Evolutionary conservation across 2,113 vertebrate genomes (phyloP).

Genomic region (Rafetus swinhoei): DNA sequence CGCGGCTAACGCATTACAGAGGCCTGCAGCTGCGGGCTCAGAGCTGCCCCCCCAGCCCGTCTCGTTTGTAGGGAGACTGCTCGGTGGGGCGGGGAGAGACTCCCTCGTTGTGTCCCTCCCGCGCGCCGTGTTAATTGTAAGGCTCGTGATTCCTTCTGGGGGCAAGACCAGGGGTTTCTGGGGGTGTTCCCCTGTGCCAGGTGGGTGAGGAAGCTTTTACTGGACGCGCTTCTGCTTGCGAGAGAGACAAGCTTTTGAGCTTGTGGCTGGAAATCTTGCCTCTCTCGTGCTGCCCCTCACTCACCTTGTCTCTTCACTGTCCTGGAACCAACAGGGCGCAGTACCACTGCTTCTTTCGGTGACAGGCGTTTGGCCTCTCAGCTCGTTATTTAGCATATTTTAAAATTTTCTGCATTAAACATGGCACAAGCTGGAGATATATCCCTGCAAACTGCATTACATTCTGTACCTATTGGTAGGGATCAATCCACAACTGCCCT

Average conservation of each 20-base stretch:
- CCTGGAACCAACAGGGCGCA: no score
- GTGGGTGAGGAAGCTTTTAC: no score
- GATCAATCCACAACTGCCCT: fast-evolving
- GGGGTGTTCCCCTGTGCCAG: background rate
- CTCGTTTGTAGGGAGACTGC: background rate
- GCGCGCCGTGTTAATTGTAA: background rate
- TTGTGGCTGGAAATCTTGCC: no score
- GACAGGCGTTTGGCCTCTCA: background rate
- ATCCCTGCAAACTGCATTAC: fast-evolving
- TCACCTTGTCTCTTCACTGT: no score
- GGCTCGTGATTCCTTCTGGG: background rate
- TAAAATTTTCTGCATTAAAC: background rate
- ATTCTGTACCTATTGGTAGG: fast-evolving
- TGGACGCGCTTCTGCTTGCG: no score
- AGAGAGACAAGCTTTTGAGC: no score
- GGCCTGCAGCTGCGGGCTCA: fast-evolving
- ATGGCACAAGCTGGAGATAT: background rate
- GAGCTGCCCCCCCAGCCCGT: background rate
- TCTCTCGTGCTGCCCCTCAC: no score
- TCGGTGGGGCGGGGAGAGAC: background rate
- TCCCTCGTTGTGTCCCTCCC: background rate
- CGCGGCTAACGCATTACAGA: fast-evolving
- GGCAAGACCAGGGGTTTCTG: no score
- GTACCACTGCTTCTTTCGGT: no score
- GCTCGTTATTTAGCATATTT: background rate